A percentile compares a stretch with the other conserved stretches of the same genome.
Evolutionary conservation across 2,113 vertebrate species (phyloP).

Genomic region (Gambusia affinis): DNA sequence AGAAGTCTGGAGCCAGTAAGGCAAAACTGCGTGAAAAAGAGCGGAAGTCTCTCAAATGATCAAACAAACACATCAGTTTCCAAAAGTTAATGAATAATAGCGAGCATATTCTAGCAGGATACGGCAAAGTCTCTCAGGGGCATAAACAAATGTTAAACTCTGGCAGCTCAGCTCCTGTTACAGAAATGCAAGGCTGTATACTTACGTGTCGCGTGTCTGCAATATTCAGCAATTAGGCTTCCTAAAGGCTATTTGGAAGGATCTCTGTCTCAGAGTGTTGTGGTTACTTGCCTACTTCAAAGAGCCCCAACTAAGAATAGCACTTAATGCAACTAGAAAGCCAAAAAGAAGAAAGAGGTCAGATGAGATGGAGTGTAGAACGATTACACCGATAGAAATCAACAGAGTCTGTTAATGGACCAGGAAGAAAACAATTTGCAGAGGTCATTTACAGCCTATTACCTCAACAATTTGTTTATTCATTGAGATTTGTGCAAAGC

Average conservation of each 20-base stretch:
- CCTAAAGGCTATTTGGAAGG: not conserved
- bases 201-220: not conserved
- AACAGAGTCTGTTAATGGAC: not conserved
- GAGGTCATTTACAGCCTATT: not conserved
- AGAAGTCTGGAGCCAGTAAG: not conserved
- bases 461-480: not conserved
- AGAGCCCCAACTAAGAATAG: not conserved
- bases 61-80: not conserved
- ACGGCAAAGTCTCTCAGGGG: not conserved
- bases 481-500: not conserved
- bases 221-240: not conserved
- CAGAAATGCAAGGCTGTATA: not conserved
- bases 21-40: not conserved
- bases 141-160: not conserved
- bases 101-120: not conserved
- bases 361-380: not conserved
- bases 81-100: not conserved
- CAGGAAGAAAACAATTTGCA: not conserved
- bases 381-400: not conserved
- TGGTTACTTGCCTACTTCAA: not conserved
- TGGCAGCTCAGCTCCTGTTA: not conserved
- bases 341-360: not conserved
- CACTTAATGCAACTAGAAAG: not conserved
- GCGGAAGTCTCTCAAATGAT: not conserved
- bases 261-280: not conserved